Evolutionary conservation across 2,113 vertebrate genomes (phyloP), one percentile per base, ranked within the genome.

Genomic region (Arothron firmamentum): DNA sequence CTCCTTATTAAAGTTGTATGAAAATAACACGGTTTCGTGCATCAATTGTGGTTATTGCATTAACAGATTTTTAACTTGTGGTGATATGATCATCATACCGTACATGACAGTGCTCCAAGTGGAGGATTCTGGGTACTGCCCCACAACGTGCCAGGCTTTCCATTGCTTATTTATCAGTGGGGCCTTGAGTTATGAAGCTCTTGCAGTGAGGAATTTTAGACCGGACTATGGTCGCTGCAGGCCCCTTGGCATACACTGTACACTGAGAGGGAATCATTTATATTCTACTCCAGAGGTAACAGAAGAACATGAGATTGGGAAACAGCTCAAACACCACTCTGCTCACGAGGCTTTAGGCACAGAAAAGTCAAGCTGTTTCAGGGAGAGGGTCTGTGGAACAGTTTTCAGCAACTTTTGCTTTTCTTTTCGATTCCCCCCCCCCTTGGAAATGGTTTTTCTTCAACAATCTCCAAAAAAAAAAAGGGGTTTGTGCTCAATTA

Each of bases 271-370:
- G 83, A 86, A 88, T 91, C 88, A 89, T 90, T 89, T 89, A 89
- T 90, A 90, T 91, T 91, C 88, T 83, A 82, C 87, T 89, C 89
- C 85, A 88, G 89, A 90, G 88, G 89, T 90, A 88, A 91, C 80
- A 87, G 87, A 85, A 85, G 86, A 90, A 89, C 85, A 89, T 85
- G 89, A 87, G 88, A 89, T 88, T 87, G 90, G 87, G 85, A 90
- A 90, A 89, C 90, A 80, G 88, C 85, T 87, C 86, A 87, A 90
- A 88, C 86, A 83, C 83, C 79, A 89, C 85, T 89, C 86, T 86
- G 79, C 82, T 85, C 80, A 78, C 81, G 78, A 81, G 67, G 87
- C 88, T 86, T 67, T 78, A 79, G 90, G 88, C 87, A 2, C 62
- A 70, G 69, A 78, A 73, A 85, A 85, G 85, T 85, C 82, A 81